Evolutionary conservation across 2,888 invertebrate genomes (phyloP), one percentile per base, ranked within the genome.

Genomic region (Incurvaria masculella): DNA sequence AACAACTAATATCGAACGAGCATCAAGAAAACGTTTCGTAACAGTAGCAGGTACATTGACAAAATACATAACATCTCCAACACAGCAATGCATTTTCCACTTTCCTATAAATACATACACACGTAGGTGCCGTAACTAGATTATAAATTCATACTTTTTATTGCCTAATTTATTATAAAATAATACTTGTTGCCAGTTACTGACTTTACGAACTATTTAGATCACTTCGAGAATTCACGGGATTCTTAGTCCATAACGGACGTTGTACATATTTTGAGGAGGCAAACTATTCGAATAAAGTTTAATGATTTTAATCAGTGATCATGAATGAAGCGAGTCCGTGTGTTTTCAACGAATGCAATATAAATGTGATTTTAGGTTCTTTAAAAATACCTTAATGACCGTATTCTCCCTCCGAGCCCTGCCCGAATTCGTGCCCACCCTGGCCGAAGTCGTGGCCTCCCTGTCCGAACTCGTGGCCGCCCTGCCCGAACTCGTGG

Each of bases 371-470:
- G 23, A 23, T 23, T 4, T 23, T 10, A 10, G 23, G 10, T 23
- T 23, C 10, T 6, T 23, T 23, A 23, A 23, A 23, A 4, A 10
- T 10, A 23, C 10, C 4, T 23, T 23, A 23, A 10, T 23, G 23
- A 6, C 43, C 45, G 27, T 42, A 44, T 10, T 16, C 44, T 11
- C 38, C 39, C 16, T 17, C 42, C 4, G 33, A 40, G 21, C 41
- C 44, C 21, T 16, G 27, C 10, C 70, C 69, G 55, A 72, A 73
- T 26, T 60, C 66, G 21, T 72, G 58, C 41, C 70, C 72, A 53
- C 73, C 74, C 17, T 66, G 63, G 11, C 69, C 66, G 50, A 67
- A 64, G 44, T 57, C 60, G 38, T 51, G 56, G n/a, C 59, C 56
- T 33, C 55, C 56, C 11, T 54, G 55, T 19, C 54, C 55, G 26